Conservation (phyloP, 2,113 vertebrate genomes). For the Corythoichthys intestinalis region DNA sequence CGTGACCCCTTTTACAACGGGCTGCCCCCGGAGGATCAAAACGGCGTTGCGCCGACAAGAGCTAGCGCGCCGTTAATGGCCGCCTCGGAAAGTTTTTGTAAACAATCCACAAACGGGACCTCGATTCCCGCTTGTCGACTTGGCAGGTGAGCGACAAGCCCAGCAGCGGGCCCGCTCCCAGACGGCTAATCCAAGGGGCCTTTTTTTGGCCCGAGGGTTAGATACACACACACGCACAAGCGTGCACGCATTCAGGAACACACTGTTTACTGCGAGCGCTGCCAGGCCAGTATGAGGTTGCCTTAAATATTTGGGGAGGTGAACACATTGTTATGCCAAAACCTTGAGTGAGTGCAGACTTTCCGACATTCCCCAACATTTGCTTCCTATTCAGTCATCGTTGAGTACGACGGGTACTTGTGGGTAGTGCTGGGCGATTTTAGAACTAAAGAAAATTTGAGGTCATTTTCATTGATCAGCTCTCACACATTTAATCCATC, state of each 20-base stretch:
- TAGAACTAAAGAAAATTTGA: too few species aligned
- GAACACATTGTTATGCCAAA: slow-evolving; percentile 56
- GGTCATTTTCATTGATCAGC: too few species aligned
- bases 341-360: slow-evolving; percentile 53
- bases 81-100: background rate
- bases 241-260: slow-evolving; percentile 25
- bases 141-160: slow-evolving; percentile 38
- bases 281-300: slow-evolving; percentile 57
- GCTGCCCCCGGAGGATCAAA: background rate
- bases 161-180: slow-evolving; percentile 67
- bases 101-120: slow-evolving; percentile 1
- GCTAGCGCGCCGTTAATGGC: background rate
- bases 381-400: background rate
- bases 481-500: too few species aligned
- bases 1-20: background rate
- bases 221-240: slow-evolving; percentile 46
- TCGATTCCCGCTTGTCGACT: slow-evolving; percentile 20
- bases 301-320: slow-evolving; percentile 66
- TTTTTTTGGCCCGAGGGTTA: slow-evolving; percentile 63
- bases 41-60: background rate
- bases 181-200: slow-evolving; percentile 64
- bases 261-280: slow-evolving; percentile 53
- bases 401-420: background rate
- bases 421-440: too few species aligned
- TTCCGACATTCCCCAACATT: slow-evolving; percentile 12